Evolutionary conservation across 2,113 vertebrate species (phyloP), one percentile per base, ranked within the genome.

Genomic region (Marmota monax): DNA sequence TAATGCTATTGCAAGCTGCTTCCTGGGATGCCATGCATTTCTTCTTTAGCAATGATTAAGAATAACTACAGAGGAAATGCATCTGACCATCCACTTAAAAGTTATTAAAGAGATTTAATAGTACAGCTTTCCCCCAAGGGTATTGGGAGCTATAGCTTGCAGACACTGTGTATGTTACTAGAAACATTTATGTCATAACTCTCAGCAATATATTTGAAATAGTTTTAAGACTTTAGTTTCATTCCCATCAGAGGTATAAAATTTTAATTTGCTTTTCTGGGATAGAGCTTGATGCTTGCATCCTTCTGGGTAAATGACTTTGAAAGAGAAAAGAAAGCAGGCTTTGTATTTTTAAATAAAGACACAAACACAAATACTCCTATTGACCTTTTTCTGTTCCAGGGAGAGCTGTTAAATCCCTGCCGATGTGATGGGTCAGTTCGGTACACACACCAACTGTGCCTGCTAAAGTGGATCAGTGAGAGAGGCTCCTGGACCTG

Each of bases 391-490:
- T 96, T 85, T 93, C 90, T 96, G 97, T 97, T 51, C 14, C 94
- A 99, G 99, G 99, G 99, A 16, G 99, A 99, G 97, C 95, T 99
- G 97, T 94, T 99, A 98, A 99, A 99, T 97, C 99, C 99, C 51
- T 99, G 99, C 88, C 99, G 99, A 53, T 99, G 99, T 4, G 99
- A 99, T 48, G 99, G 99, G 74, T 99, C 99, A 0, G 99, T 99
- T 78, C 98, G 99, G 4, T 99, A 99, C 96, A 99, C 99, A 0
- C 99, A 99, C 97, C 99, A 99, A 97, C 99, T 99, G 83, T 99
- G 99, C 98, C 98, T 99, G 13, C 98, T 99, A 76, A 99, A 99
- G 97, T 99, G 99, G 99, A 99, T 99, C 98, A 99, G 99, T 53
- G 99, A 99, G 98, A 99, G 99, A 34, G 99, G 99, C 69, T 99